Base-by-base conservation (phyloP, 2,888 invertebrate genomes). In the Reticulitermes lucifugus region DNA sequence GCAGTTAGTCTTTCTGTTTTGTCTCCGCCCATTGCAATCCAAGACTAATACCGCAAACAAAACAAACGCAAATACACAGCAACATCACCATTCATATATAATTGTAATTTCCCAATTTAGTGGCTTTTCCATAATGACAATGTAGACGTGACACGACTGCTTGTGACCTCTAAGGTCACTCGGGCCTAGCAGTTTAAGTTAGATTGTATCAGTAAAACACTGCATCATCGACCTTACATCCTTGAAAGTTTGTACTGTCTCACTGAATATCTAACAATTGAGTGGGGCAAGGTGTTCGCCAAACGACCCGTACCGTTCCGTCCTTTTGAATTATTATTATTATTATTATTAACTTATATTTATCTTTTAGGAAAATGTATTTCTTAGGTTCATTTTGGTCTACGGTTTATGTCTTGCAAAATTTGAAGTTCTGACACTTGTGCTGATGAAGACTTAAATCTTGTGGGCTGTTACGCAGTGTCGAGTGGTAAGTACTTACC, bases 81-180 rank as follows among this genome's bases (percentile, higher is more conserved):
- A n/a, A 65, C 65, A n/a, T 14, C 25, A 65, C 25, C 25, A 65
- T 25, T 65, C 25, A 65, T 65, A 65, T 65, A 60, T 60, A n/a
- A n/a, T 60, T 18, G 60, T 60, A 65, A 65, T 65, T 65, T 65
- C 65, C 65, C 25, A 65, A 65, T 65, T 65, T 65, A 65, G n/a
- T 65, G n/a, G 65, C 0, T 65, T 65, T 65, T 65, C 25, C 65
- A 65, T 65, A 65, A 65, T n/a, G 65, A 65, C 65, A 65, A 65
- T n/a, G 65, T 25, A n/a, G 25, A 65, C 65, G 65, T 65, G 65
- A 65, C 65, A 65, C 12, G 65, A 25, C 25, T n/a, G 25, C 2
- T n/a, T 65, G n/a, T 25, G 65, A 65, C 65, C 65, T 25, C n/a
- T n/a, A n/a, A 65, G n/a, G n/a, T n/a, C n/a, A 6, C 9, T 65